These are phyloP conservation scores for Allolobophora icterica DNA, from an alignment of 2,888 invertebrate species.

Conservation along the genomic window DNA sequence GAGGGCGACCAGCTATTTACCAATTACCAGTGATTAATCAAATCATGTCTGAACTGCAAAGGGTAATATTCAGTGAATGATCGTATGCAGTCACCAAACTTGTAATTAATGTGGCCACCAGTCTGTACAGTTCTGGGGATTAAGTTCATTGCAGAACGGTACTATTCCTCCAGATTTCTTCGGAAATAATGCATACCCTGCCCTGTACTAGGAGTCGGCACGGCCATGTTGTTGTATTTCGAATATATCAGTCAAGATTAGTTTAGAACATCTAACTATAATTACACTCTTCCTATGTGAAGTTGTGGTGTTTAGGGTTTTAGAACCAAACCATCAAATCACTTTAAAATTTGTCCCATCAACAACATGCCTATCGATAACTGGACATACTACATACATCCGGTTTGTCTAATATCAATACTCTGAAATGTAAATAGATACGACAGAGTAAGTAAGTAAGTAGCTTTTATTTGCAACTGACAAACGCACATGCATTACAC, in stretches of 20 bases:
- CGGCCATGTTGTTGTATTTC: background rate
- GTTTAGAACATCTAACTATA: background rate
- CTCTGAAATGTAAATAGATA: background rate
- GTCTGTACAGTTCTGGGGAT: too few species aligned
- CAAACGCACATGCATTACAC: too few species aligned
- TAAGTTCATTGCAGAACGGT: too few species aligned
- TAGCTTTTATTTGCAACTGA: too few species aligned
- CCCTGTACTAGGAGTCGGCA: background rate
- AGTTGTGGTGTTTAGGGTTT: background rate
- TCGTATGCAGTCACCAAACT: too few species aligned
- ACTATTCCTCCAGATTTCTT: too few species aligned
- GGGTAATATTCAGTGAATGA: too few species aligned
- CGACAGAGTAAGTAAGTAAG: background rate
- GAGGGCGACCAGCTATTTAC: too few species aligned
- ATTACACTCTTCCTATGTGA: background rate
- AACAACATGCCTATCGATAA: background rate
- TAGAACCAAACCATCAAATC: constrained; percentile 8
- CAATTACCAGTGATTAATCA: too few species aligned
- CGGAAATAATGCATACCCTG: background rate
- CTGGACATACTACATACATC: background rate
- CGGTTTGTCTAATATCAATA: background rate
- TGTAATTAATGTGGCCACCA: too few species aligned
- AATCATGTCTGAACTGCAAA: too few species aligned
- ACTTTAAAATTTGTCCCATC: background rate
- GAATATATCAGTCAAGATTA: background rate